Conservation (phyloP, 1,140 invertebrate genomes). For the Drosophila azteca region DNA sequence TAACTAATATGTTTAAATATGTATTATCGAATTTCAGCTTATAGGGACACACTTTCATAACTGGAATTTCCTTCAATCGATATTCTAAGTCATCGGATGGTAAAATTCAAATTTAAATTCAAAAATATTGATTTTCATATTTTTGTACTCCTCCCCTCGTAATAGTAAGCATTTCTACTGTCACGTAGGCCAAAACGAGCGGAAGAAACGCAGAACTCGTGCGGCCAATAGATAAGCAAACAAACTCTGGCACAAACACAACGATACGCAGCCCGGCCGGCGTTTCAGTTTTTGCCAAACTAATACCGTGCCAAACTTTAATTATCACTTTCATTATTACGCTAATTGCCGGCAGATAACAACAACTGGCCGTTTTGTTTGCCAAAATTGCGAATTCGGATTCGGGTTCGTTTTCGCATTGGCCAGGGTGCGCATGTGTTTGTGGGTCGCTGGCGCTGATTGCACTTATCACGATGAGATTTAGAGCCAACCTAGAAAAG, state of each 20-base stretch:
- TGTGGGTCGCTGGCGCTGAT: slow-evolving; percentile 35
- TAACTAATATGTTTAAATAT: too few species aligned
- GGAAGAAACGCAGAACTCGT: slow-evolving; percentile 41
- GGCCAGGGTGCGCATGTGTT: slow-evolving; percentile 8
- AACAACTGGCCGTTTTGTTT: slow-evolving; percentile 33
- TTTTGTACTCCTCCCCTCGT: slow-evolving; percentile 24
- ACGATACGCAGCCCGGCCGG: slow-evolving; percentile 14
- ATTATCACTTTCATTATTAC: slow-evolving; percentile 73
- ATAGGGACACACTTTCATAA: background rate
- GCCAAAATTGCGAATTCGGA: slow-evolving; percentile 53
- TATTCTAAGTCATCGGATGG: background rate
- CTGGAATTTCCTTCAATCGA: too few species aligned
- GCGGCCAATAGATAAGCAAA: slow-evolving; percentile 74
- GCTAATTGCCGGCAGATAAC: slow-evolving; percentile 71
- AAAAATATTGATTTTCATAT: background rate
- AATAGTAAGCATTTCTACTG: slow-evolving; percentile 38
- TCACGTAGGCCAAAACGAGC: slow-evolving; percentile 68
- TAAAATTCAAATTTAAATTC: background rate
- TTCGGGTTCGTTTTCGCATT: background rate
- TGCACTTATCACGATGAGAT: slow-evolving; percentile 64
- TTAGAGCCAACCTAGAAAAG: slow-evolving; percentile 37
- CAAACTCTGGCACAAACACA: slow-evolving; percentile 32
- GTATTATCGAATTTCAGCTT: too few species aligned
- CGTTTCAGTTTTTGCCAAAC: slow-evolving; percentile 6
- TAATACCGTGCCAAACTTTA: slow-evolving; percentile 53